Conservation (phyloP, 2,888 invertebrate species). For the Chironomus tentans region DNA sequence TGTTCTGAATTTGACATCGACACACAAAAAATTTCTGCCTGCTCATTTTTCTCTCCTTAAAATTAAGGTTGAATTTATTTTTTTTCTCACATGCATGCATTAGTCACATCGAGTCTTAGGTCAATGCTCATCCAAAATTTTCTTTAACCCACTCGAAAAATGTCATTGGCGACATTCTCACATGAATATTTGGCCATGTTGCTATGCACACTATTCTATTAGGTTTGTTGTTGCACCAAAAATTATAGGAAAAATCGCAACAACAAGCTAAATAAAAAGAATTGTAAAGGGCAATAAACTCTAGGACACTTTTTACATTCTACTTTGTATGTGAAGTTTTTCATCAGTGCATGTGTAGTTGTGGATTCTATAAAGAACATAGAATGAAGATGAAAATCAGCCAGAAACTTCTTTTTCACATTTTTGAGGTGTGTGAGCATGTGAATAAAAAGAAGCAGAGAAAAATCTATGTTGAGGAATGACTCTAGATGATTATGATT, state of each 20-base stretch:
- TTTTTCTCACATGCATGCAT: too few species aligned
- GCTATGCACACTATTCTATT: background rate
- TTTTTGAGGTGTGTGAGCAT: background rate
- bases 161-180: too few species aligned
- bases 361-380: background rate
- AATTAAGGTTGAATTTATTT: too few species aligned
- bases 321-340: slow-evolving; percentile 9
- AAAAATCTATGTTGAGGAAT: background rate
- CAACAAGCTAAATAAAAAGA: background rate
- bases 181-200: too few species aligned
- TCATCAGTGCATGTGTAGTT: background rate
- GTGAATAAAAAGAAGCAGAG: background rate
- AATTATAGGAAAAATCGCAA: background rate
- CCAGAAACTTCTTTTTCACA: background rate
- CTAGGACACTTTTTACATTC: slow-evolving; percentile 19
- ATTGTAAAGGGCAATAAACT: slow-evolving; percentile 6
- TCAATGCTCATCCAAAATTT: too few species aligned
- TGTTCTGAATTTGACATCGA: too few species aligned
- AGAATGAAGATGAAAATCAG: background rate
- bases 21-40: too few species aligned
- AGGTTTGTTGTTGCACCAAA: background rate
- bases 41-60: too few species aligned
- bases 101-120: too few species aligned
- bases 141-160: too few species aligned
- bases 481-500: background rate